A percentile compares a stretch with the other conserved stretches of the same genome.
Conservation (phyloP, 2,888 invertebrate genomes). For the Lypha dubia region DNA sequence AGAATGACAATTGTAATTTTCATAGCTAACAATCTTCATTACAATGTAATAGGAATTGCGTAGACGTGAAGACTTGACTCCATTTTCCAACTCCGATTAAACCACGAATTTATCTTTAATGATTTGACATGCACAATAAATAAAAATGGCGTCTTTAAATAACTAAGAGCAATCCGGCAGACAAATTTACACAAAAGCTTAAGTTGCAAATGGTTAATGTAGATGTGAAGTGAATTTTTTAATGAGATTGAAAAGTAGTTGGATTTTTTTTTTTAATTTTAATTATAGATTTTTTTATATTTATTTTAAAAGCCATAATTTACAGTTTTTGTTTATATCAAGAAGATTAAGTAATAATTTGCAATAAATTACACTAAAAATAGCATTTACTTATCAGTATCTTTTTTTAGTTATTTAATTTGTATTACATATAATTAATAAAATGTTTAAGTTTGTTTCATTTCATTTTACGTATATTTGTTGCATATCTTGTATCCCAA, state of each 20-base stretch:
- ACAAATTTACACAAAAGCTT: slow-evolving; percentile 23
- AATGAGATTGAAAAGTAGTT: slow-evolving; percentile 35
- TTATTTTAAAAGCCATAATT: slow-evolving; percentile 67
- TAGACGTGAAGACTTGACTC: too few species aligned
- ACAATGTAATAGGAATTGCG: too few species aligned
- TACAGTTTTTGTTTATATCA: slow-evolving; percentile 53
- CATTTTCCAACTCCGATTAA: too few species aligned
- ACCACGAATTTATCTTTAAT: too few species aligned
- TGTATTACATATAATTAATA: slow-evolving; percentile 37
- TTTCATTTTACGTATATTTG: slow-evolving; percentile 75
- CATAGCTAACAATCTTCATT: too few species aligned
- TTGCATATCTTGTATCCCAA: slow-evolving; percentile 65
- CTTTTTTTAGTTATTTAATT: slow-evolving; percentile 32
- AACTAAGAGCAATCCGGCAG: not conserved
- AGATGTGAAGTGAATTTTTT: slow-evolving; percentile 1
- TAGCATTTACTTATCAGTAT: slow-evolving; percentile 57
- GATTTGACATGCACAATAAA: not conserved
- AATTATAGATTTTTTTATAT: slow-evolving; percentile 14
- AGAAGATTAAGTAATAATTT: slow-evolving; percentile 46
- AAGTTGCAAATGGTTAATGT: slow-evolving; percentile 1
- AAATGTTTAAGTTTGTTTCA: slow-evolving; percentile 56
- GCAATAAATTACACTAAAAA: slow-evolving; percentile 69
- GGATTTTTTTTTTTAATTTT: slow-evolving; percentile 47
- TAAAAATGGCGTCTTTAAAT: slow-evolving; percentile 27
- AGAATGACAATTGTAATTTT: too few species aligned